Evolutionary conservation across 2,113 vertebrate genomes (phyloP).

Genomic region (Callipepla californica): DNA sequence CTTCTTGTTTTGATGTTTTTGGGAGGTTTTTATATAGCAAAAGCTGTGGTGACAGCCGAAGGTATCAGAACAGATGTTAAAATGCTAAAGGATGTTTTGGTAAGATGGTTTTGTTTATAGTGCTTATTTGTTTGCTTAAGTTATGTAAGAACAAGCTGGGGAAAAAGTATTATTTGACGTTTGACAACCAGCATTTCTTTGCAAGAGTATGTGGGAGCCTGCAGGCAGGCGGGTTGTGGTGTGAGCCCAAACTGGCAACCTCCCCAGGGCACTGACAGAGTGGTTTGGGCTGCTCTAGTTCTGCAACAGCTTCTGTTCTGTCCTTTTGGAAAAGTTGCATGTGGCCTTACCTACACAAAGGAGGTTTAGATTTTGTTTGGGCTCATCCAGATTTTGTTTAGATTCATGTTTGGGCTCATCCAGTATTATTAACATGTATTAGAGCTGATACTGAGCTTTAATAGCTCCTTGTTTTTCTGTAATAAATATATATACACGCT

Average conservation of each 20-base stretch:
- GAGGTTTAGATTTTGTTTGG: not conserved
- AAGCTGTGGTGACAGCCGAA: not conserved
- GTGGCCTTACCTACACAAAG: not conserved
- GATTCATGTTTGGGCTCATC: not conserved
- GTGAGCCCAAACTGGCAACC: not conserved
- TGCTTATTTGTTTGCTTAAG: not conserved
- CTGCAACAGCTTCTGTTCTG: not conserved
- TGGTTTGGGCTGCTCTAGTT: not conserved
- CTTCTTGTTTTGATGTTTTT: not conserved
- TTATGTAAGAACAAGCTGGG: not conserved
- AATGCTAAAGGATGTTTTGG: not conserved
- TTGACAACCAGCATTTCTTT: not conserved
- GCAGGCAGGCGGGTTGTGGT: accelerated
- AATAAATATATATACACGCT: not conserved
- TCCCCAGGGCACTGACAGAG: accelerated
- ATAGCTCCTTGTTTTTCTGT: not conserved
- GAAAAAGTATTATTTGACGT: not conserved
- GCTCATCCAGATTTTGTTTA: not conserved
- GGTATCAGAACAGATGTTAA: not conserved
- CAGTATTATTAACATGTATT: not conserved
- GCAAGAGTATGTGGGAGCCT: accelerated
- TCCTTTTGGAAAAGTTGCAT: not conserved
- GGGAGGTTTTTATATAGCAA: not conserved
- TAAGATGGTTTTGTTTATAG: not conserved
- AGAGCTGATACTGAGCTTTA: not conserved